Evolutionary conservation across 2,888 invertebrate genomes (phyloP).

Genomic region (Eudemis profundana): DNA sequence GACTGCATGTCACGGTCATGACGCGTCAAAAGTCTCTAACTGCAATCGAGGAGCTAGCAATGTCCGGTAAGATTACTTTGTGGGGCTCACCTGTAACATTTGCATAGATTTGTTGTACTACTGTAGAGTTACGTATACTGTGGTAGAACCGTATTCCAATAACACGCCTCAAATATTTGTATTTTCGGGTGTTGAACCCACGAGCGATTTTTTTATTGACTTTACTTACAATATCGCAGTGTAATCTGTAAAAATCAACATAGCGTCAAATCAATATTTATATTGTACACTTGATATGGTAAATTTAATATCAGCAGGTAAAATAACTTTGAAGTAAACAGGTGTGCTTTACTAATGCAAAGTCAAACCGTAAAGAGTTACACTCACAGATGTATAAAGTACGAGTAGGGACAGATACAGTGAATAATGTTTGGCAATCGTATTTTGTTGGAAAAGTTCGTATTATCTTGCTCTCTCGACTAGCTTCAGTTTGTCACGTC

Average conservation of each 20-base stretch:
- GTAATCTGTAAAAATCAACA: slow-evolving; percentile 82
- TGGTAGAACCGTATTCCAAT: slow-evolving; percentile 53
- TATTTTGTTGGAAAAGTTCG: too few species aligned
- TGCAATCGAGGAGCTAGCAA: too few species aligned
- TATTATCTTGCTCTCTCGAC: too few species aligned
- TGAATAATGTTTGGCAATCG: too few species aligned
- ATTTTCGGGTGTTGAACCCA: slow-evolving; percentile 70
- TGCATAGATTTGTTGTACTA: too few species aligned
- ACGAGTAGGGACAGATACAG: not conserved
- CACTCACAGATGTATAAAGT: too few species aligned
- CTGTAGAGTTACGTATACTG: too few species aligned
- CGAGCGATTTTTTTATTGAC: slow-evolving; percentile 58
- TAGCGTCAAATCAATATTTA: slow-evolving; percentile 66
- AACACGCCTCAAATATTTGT: slow-evolving; percentile 68
- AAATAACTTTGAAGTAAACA: slow-evolving; percentile 64
- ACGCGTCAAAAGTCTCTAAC: too few species aligned
- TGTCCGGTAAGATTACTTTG: too few species aligned
- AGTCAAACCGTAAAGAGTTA: slow-evolving; percentile 48
- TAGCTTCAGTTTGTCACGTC: too few species aligned
- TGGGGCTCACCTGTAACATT: too few species aligned
- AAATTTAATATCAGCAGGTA: slow-evolving; percentile 60
- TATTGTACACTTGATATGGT: slow-evolving; percentile 78
- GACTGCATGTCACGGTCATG: too few species aligned
- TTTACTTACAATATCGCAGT: slow-evolving; percentile 58
- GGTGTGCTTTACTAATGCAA: slow-evolving; percentile 64